phyloP scores from a whole-genome alignment of 2,888 invertebrate species.

The Eupithecia vulgata region DNA sequence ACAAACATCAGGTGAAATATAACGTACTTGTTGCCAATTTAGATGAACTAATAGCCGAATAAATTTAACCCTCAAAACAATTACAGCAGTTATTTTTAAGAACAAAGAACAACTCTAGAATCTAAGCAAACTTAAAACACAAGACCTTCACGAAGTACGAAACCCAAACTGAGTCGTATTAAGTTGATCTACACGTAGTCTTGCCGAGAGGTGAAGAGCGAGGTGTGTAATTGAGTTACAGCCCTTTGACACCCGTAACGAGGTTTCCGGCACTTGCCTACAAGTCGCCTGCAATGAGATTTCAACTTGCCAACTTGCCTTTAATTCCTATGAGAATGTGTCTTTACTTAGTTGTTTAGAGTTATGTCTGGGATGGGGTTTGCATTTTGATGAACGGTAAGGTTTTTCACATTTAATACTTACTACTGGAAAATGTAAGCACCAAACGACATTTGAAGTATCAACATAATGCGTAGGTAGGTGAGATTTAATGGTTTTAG shows the following conservation, averaged over 20 bases:
- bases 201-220: slow-evolving; percentile 49
- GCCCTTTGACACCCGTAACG: slow-evolving; percentile 82
- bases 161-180: slow-evolving; percentile 32
- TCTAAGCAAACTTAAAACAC: background rate
- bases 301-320: slow-evolving; percentile 34
- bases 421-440: background rate
- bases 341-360: slow-evolving; percentile 13
- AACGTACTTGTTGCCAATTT: background rate
- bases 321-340: slow-evolving; percentile 27
- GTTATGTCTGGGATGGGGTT: slow-evolving; percentile 1
- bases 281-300: slow-evolving; percentile 38
- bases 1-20: too few species aligned
- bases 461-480: background rate
- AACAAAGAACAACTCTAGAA: background rate
- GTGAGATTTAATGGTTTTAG: background rate
- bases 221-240: slow-evolving; percentile 81
- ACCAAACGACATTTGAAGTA: background rate
- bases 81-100: background rate
- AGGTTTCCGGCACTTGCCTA: slow-evolving; percentile 74
- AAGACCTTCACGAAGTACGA: slow-evolving; percentile 14
- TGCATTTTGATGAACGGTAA: background rate
- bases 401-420: background rate
- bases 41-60: background rate
- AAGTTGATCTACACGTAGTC: slow-evolving; percentile 34
- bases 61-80: background rate